Conservation (phyloP, 2,888 invertebrate genomes). For the Cryptocephalus primarius region DNA sequence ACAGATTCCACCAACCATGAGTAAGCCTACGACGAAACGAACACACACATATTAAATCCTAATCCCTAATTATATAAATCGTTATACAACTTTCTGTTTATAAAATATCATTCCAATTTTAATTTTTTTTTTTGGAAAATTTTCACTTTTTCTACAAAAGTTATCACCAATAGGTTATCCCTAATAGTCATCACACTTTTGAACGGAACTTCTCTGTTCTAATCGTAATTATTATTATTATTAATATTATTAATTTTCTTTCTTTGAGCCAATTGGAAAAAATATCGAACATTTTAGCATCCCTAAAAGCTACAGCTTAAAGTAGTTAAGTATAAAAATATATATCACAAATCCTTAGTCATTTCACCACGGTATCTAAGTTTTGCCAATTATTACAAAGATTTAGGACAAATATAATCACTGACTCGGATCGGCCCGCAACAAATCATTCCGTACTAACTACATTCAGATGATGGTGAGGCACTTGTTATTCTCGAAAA, state of each 20-base stretch:
- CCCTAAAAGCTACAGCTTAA: background rate
- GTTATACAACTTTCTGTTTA: constrained; percentile 20
- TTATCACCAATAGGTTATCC: constrained; percentile 22
- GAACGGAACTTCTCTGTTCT: constrained; percentile 10
- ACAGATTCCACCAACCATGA: constrained; percentile 31
- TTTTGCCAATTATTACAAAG: constrained; percentile 15
- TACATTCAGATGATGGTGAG: too few species aligned
- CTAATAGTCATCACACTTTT: constrained; percentile 14
- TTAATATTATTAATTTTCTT: constrained; percentile 3
- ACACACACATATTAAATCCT: constrained; percentile 14
- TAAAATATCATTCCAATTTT: constrained; percentile 10
- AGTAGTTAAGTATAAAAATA: constrained; percentile 25
- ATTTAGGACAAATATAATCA: constrained; percentile 4
- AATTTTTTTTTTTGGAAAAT: constrained; percentile 14
- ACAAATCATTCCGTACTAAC: background rate
- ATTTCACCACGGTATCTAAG: constrained; percentile 13
- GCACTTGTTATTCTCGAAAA: too few species aligned
- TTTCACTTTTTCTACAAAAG: constrained; percentile 23
- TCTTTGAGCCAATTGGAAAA: constrained; percentile 22
- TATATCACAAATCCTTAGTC: constrained; percentile 28
- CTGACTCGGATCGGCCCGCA: constrained; percentile 2
- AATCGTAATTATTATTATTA: constrained; percentile 5
- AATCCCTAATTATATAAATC: constrained; percentile 19
- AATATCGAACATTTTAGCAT: constrained; percentile 7
- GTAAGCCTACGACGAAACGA: constrained; percentile 5